Evolutionary conservation across 2,113 vertebrate species (phyloP), one percentile per base, ranked within the genome.

Genomic region (Aptenodytes patagonicus): DNA sequence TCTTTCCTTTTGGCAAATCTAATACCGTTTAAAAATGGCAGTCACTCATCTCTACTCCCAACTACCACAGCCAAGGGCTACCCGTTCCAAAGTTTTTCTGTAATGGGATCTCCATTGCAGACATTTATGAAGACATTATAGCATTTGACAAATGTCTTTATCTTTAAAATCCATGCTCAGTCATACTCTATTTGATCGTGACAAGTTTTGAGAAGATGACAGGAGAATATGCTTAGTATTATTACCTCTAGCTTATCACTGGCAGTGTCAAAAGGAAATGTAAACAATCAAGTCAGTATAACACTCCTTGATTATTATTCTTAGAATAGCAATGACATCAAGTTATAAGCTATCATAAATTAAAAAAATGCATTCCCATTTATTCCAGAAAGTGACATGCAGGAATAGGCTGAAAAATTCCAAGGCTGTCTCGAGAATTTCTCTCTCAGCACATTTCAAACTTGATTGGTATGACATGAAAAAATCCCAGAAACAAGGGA

Each of bases 301-400:
- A 76, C 16, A 83, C 79, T 10, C 38, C 54, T 58, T 73, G 90
- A 78, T 94, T 96, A 87, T 94, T 96, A 61, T 95, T 96, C 70
- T 97, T 97, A 97, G 65, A 93, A 46, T 25, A 95, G 70, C 52
- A 91, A 64, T 79, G 60, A 79, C 92, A 92, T 73, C 51, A 29
- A 83, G 71, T 77, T 80, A 46, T 95, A 95, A 97, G 57, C 83
- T 25, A 69, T 82, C 47, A 46, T 34, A 94, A 83, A 94, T 92
- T 18, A 1, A 31, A 49, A 93, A 64, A 89, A 92, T 11, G 26
- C 25, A 61, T 58, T 82, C 28, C 38, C 34, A 14, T 91, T 95
- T 89, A 84, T 87, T 94, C 61, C 81, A 89, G 54, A 91, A 76
- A 87, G 65, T 2, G 7, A 46, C 44, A 58, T 2, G 2, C 54